Conservation (phyloP, 2,797 vertebrate genomes). For the Nyctibius grandis region DNA sequence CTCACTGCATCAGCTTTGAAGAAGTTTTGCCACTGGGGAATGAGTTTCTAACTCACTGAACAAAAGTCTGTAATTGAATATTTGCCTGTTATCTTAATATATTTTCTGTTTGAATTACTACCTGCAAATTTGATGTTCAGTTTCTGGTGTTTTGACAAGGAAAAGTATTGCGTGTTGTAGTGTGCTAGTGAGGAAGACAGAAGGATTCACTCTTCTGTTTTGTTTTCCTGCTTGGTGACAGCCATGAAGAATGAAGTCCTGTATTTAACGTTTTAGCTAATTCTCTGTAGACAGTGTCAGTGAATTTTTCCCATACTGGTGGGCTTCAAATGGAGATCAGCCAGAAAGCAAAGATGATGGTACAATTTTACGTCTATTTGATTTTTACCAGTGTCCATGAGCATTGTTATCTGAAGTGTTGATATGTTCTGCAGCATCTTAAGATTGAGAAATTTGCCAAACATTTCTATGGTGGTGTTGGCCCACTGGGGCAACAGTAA, state of each 20-base stretch:
- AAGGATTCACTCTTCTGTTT: not conserved
- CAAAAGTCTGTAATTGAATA: not conserved
- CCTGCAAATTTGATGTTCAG: not conserved
- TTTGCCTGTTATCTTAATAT: not conserved
- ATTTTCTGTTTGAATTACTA: not conserved
- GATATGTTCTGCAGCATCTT: not conserved
- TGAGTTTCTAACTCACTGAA: not conserved
- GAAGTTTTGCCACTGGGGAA: not conserved
- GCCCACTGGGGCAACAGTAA: not conserved
- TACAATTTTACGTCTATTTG: not conserved
- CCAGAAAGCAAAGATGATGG: not conserved
- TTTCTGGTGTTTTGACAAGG: not conserved
- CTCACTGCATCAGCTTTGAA: not conserved
- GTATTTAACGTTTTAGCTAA: not conserved
- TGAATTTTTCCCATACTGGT: not conserved
- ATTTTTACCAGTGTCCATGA: not conserved
- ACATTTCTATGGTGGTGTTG: not conserved
- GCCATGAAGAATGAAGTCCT: not conserved
- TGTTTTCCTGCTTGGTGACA: not conserved
- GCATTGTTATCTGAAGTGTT: not conserved
- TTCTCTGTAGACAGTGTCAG: not conserved
- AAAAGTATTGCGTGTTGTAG: not conserved
- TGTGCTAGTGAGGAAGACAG: not conserved
- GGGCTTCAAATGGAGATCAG: not conserved
- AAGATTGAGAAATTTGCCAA: not conserved